Evolutionary conservation across 2,113 vertebrate species (phyloP).

Genomic region (Mirounga angustirostris): DNA sequence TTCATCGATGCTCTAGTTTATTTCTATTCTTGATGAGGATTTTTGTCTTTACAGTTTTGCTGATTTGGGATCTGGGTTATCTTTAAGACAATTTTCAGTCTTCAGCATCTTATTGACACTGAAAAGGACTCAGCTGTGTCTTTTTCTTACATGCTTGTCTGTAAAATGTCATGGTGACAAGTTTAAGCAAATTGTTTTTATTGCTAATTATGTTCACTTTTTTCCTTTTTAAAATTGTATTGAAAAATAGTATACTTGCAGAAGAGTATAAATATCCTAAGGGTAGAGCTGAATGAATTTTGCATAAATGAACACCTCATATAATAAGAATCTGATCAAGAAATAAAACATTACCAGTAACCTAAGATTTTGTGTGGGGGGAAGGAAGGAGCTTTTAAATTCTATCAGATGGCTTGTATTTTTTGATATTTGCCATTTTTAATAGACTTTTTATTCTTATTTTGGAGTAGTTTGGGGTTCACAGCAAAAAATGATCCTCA

Average conservation of each 20-base stretch:
- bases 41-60: background rate
- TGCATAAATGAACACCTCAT: background rate
- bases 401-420: background rate
- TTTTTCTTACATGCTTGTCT: background rate
- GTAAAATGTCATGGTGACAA: background rate
- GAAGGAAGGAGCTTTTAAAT: background rate
- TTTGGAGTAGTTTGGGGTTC: background rate
- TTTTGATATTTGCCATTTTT: background rate
- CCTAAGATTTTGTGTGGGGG: background rate
- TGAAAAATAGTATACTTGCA: background rate
- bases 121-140: background rate
- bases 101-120: background rate
- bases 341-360: background rate
- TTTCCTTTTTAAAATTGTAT: background rate
- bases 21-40: background rate
- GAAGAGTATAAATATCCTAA: background rate
- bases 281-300: background rate
- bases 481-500: background rate
- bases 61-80: background rate
- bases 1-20: background rate
- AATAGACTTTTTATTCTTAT: background rate
- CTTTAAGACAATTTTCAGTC: background rate
- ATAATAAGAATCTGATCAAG: background rate
- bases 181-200: background rate
- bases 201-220: background rate